Conservation (phyloP, 2,113 vertebrate genomes). For the Lonchura striata region DNA sequence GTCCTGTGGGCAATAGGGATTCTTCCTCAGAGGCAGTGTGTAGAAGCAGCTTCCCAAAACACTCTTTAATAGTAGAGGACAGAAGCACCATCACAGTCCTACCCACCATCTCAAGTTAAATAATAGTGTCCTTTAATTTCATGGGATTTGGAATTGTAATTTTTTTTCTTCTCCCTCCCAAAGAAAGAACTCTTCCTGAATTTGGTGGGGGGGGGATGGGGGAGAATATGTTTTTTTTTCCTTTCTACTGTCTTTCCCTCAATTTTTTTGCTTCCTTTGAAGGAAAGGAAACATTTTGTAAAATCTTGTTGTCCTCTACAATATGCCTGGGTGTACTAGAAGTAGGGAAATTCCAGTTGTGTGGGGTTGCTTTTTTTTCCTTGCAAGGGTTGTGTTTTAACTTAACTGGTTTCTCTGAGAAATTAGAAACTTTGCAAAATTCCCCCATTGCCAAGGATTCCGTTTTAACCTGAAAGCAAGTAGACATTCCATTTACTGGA, state of each 20-base stretch:
- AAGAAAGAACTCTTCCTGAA: not conserved
- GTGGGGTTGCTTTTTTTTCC: not conserved
- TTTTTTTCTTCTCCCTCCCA: not conserved
- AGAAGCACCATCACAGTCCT: not conserved
- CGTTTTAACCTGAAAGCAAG: not conserved
- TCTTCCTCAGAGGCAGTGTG: not conserved
- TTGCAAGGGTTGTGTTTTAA: not conserved
- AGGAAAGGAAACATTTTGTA: not conserved
- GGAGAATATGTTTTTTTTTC: not conserved
- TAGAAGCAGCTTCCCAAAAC: not conserved
- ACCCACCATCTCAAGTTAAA: not conserved
- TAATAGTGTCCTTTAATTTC: not conserved
- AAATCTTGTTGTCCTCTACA: not conserved
- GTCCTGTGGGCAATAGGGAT: not conserved
- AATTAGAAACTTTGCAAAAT: not conserved
- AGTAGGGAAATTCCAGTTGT: not conserved
- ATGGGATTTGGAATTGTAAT: not conserved
- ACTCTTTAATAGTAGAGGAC: not conserved
- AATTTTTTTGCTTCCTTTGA: not conserved
- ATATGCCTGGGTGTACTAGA: not conserved
- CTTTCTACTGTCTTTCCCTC: not conserved
- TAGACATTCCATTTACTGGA: not conserved
- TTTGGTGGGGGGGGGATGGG: rapidly evolving
- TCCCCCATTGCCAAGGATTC: not conserved
- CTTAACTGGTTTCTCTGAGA: not conserved